A percentile compares a stretch with the other conserved stretches of the same genome.
Conservation (phyloP, 2,888 invertebrate species). For the Schizaphis graminum region DNA sequence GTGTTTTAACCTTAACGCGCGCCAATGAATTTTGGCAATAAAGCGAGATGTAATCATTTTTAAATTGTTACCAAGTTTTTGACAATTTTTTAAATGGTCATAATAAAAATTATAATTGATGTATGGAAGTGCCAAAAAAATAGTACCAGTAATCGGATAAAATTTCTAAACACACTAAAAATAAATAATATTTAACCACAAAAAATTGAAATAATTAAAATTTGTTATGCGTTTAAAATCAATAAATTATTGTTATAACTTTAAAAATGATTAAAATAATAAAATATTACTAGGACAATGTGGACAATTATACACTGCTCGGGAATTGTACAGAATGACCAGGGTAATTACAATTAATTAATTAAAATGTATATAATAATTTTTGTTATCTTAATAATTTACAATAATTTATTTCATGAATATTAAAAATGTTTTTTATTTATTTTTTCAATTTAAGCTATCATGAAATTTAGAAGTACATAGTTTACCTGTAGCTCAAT, state of each 20-base stretch:
- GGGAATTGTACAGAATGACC: too few relatives aligned
- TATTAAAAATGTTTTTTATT: too few relatives aligned
- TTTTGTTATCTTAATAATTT: too few relatives aligned
- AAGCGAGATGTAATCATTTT: background rate
- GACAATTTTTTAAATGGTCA: background rate
- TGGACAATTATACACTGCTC: too few relatives aligned
- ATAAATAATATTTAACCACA: background rate
- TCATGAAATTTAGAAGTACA: too few relatives aligned
- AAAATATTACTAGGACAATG: too few relatives aligned
- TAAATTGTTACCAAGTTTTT: background rate
- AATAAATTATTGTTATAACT: background rate
- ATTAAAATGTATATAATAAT: too few relatives aligned
- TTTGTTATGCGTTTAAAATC: background rate
- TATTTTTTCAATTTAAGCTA: too few relatives aligned
- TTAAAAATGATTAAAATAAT: background rate
- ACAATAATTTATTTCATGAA: too few relatives aligned
- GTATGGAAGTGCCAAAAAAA: background rate
- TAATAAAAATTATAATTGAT: background rate
- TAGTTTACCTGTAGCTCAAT: too few relatives aligned
- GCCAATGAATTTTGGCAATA: background rate
- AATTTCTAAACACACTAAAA: background rate
- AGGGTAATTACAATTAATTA: too few relatives aligned
- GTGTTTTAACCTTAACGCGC: background rate
- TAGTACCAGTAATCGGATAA: background rate
- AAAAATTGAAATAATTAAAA: background rate